Evolutionary conservation across 2,113 vertebrate species (phyloP).

Genomic region (Phoxinus phoxinus): DNA sequence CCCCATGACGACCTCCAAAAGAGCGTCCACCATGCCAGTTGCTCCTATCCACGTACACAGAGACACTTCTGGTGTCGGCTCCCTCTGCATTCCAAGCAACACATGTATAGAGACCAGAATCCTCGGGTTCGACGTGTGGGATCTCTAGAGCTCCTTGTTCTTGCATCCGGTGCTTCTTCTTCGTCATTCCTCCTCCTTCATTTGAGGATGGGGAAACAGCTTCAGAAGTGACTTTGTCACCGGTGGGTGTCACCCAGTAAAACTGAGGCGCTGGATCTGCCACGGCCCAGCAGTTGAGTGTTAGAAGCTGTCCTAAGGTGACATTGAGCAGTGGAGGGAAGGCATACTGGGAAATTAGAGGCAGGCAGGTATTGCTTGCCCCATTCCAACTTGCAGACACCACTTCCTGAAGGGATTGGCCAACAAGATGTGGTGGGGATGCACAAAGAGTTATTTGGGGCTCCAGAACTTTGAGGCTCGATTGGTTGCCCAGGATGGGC

Average conservation of each 20-base stretch:
- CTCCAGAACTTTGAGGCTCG: slow-evolving; percentile 75
- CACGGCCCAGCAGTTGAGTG: slow-evolving; percentile 77
- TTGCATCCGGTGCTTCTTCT: slow-evolving; percentile 70
- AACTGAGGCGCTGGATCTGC: slow-evolving; percentile 81
- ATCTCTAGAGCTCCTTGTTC: slow-evolving; percentile 78
- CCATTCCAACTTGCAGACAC: slow-evolving; percentile 66
- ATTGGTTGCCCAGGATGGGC: slow-evolving; percentile 72
- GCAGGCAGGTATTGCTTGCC: slow-evolving; percentile 74
- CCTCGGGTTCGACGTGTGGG: slow-evolving; percentile 69
- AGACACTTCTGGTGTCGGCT: slow-evolving; percentile 76
- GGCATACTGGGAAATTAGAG: slow-evolving; percentile 72
- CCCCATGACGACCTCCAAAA: slow-evolving; percentile 46
- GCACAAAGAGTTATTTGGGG: slow-evolving; percentile 76
- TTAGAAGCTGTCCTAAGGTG: slow-evolving; percentile 72
- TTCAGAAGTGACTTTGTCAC: slow-evolving; percentile 79
- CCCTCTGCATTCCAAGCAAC: slow-evolving; percentile 81
- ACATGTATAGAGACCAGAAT: slow-evolving; percentile 82
- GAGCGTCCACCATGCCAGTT: slow-evolving; percentile 34
- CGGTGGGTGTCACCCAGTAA: slow-evolving; percentile 81
- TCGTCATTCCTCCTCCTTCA: slow-evolving; percentile 60
- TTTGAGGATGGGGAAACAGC: slow-evolving; percentile 62
- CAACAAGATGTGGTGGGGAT: slow-evolving; percentile 71
- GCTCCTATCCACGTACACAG: slow-evolving; percentile 70
- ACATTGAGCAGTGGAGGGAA: slow-evolving; percentile 73
- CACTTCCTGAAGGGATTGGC: slow-evolving; percentile 75